Percentiles rank a stretch among this genome's conserved stretches.
Evolutionary conservation across 2,113 vertebrate species (phyloP).

Genomic region (Vulpes vulpes): DNA sequence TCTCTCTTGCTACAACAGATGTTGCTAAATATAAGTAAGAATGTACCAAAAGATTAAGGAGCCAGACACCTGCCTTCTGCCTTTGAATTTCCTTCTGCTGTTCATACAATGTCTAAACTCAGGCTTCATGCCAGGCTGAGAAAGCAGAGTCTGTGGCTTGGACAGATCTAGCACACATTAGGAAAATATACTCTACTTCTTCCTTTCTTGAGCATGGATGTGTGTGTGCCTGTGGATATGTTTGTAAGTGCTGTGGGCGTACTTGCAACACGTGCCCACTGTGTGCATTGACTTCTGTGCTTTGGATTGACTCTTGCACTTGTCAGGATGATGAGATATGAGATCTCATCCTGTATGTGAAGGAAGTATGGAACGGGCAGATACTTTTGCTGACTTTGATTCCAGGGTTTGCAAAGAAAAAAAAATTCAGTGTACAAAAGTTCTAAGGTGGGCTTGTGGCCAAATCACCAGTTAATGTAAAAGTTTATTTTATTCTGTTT

Average conservation of each 20-base stretch:
- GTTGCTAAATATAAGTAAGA: not conserved
- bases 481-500: not conserved
- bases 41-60: not conserved
- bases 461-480: not conserved
- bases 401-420: not conserved
- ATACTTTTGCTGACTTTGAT: not conserved
- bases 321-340: not conserved
- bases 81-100: not conserved
- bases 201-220: not conserved
- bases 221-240: not conserved
- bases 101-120: not conserved
- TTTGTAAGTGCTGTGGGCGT: not conserved
- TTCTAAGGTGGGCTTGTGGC: not conserved
- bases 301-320: not conserved
- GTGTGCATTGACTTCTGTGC: not conserved
- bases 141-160: not conserved
- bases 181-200: not conserved
- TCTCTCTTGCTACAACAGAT: not conserved
- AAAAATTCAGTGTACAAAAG: not conserved
- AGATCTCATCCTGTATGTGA: not conserved
- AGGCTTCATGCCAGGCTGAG: not conserved
- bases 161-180: not conserved
- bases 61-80: not conserved
- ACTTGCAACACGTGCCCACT: accelerated
- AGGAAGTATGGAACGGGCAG: not conserved